A percentile compares a stretch with the other conserved stretches of the same genome.
These are phyloP conservation scores for Himalopsyche anomala DNA, from an alignment of 2,888 invertebrate genomes.

Conservation along the genomic window DNA sequence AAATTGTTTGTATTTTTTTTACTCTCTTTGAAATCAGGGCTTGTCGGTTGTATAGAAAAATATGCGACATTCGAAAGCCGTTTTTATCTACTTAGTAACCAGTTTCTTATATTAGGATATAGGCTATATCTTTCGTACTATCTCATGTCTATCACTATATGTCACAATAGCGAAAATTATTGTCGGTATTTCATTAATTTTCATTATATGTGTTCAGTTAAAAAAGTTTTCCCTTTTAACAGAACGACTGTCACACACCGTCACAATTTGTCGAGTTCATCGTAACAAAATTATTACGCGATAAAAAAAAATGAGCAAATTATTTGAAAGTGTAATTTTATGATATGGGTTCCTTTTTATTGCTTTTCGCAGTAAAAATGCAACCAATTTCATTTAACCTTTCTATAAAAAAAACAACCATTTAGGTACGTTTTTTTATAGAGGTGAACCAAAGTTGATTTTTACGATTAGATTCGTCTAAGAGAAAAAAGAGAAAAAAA, in stretches of 20 bases:
- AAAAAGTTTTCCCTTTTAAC: not conserved
- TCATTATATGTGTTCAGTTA: not conserved
- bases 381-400: not conserved
- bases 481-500: not conserved
- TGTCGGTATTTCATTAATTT: not conserved
- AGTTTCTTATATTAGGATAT: too few relatives aligned
- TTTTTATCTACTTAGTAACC: too few relatives aligned
- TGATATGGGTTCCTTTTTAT: not conserved
- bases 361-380: constrained; percentile 1
- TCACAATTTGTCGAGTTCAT: not conserved
- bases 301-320: constrained; percentile 9
- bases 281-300: not conserved
- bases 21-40: too few relatives aligned
- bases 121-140: too few relatives aligned
- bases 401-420: not conserved
- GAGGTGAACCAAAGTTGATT: not conserved
- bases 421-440: not conserved
- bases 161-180: too few relatives aligned
- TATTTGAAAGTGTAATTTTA: not conserved
- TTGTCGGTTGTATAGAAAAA: too few relatives aligned
- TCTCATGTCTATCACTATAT: too few relatives aligned
- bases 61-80: too few relatives aligned
- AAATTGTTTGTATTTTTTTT: too few relatives aligned
- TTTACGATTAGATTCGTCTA: not conserved
- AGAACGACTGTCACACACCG: not conserved